Base-by-base conservation (phyloP, 2,113 vertebrate species). In the Dendrocopos noguchii region DNA sequence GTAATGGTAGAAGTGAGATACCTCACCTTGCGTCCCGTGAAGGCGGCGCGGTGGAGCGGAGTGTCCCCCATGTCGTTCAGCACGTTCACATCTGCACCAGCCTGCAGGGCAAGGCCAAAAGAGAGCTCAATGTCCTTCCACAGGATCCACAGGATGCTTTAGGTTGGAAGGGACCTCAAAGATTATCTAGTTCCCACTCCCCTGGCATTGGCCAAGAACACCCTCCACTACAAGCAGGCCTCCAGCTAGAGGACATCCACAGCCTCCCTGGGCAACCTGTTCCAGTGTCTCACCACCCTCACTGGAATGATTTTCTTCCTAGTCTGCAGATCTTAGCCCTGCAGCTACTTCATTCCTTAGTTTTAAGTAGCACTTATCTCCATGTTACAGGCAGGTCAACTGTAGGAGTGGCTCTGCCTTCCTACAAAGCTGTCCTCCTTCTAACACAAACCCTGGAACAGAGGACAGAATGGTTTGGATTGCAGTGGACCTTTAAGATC, bases 1-100 rank as follows among this genome's bases (percentile, higher is more conserved):
- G 39, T 46, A 86, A 52, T 33, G 61, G 66, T 28, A 22, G 5
- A 11, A 66, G 3, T 9, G 78, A 7, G 2, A 5, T 12, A 63
- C 80, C 84, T 97, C 97, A 99, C 99, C 98, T 99, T 99, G 90
- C 98, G 98, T 50, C 98, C 98, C 22, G 98, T 98, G 92, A 95
- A 97, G 77, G 98, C 98, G 61, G 99, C 98, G 90, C 98, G 98
- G 93, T 99, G 99, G 27, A 99, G 97, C 1, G 99, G 98, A 1
- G 98, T 99, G 89, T 99, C 98, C n/a, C 99, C 99, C 97, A 98
- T 96, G 88, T 98, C 97, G 80, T 99, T 98, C 84, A 98, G 97
- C 76, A 98, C 94, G 74, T 99, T 98, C 74, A 98, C 98, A 93
- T 98, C 97, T 28, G 98, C 98, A 27, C 98, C 98, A 88, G 98